Percentiles rank a stretch among this genome's conserved stretches.
phyloP scores from a whole-genome alignment of 2,113 vertebrate species.

The Sarotherodon lohbergeri region DNA sequence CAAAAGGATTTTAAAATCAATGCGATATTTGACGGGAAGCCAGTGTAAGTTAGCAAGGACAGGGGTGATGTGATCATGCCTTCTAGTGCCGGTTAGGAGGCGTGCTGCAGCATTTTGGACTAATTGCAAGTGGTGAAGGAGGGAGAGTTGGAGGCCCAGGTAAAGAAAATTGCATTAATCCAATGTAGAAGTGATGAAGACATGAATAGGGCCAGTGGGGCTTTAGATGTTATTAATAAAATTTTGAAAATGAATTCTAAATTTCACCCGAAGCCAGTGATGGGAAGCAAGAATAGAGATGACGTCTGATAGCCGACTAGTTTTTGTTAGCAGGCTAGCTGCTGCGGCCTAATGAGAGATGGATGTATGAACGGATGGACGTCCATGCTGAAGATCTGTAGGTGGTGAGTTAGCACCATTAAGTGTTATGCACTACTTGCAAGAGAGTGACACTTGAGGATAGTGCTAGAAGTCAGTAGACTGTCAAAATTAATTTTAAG shows the following conservation, averaged over 20 bases:
- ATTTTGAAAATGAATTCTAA: neutral
- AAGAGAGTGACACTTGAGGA: neutral
- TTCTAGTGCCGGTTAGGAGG: neutral
- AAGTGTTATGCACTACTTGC: neutral
- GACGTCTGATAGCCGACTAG: neutral
- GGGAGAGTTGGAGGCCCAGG: neutral
- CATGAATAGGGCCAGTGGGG: neutral
- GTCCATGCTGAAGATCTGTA: neutral
- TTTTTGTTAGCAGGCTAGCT: neutral
- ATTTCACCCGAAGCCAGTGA: neutral
- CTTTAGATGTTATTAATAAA: neutral
- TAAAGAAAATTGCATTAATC: neutral
- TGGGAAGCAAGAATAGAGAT: neutral
- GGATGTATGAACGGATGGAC: neutral
- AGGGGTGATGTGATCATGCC: neutral
- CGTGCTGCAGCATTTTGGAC: neutral
- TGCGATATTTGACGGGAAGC: rapidly evolving
- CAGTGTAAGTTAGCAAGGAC: neutral
- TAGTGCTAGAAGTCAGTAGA: neutral
- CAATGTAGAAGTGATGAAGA: neutral
- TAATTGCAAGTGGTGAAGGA: neutral
- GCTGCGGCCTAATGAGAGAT: neutral
- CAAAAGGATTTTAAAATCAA: neutral
- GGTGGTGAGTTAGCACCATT: neutral
- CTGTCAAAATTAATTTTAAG: neutral